phyloP scores from a whole-genome alignment of 2,797 vertebrate species.

The Hephaestus fuliginosus region DNA sequence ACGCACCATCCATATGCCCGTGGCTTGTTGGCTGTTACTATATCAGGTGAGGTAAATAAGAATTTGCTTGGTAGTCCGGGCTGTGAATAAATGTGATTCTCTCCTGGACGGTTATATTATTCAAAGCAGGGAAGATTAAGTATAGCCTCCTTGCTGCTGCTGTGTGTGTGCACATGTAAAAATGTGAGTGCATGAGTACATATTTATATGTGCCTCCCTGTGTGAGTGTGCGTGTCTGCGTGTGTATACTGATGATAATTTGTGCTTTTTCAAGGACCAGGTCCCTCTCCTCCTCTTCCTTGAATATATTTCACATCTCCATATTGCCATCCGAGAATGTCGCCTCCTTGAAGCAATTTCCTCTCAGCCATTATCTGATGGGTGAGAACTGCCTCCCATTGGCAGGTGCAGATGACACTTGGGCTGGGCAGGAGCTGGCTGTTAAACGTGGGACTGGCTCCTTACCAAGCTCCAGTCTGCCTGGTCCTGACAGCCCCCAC shows the following conservation, averaged over 20 bases:
- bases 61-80: slow-evolving; percentile 63
- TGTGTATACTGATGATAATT: slow-evolving; percentile 72
- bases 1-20: slow-evolving; percentile 48
- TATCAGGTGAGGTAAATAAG: slow-evolving; percentile 76
- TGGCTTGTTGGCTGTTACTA: slow-evolving; percentile 63
- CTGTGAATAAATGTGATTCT: slow-evolving; percentile 76
- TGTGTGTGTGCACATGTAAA: slow-evolving; percentile 28
- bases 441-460: slow-evolving; percentile 76
- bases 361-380: slow-evolving; percentile 84
- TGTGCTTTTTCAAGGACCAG: slow-evolving; percentile 76
- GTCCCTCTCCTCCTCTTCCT: slow-evolving; percentile 63
- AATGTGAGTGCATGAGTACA: slow-evolving; percentile 47
- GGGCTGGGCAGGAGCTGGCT: slow-evolving; percentile 77
- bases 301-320: slow-evolving; percentile 80
- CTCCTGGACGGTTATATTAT: slow-evolving; percentile 71
- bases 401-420: slow-evolving; percentile 81
- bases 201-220: slow-evolving; percentile 47
- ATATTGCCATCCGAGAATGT: slow-evolving; percentile 77
- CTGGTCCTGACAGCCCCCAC: slow-evolving; percentile 75
- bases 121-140: slow-evolving; percentile 78
- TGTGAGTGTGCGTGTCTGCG: slow-evolving; percentile 20
- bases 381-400: slow-evolving; percentile 77
- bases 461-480: slow-evolving; percentile 74
- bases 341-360: slow-evolving; percentile 85
- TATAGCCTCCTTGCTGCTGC: slow-evolving; percentile 46